Conservation (phyloP, 2,113 vertebrate genomes). For the Campylorhamphus procurvoides region DNA sequence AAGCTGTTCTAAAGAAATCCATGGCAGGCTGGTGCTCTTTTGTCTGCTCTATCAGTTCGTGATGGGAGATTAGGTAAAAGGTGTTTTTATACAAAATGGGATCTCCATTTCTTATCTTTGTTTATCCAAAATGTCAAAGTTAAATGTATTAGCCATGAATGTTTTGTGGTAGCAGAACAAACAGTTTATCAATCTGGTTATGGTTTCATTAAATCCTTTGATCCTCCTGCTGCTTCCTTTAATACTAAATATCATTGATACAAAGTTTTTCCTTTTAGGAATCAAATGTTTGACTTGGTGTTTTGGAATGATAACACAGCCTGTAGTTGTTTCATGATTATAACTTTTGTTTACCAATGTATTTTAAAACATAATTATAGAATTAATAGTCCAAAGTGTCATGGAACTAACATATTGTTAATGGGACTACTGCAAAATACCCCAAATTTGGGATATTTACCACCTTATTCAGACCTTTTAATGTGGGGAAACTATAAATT, state of each 20-base stretch:
- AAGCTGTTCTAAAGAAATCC: neutral
- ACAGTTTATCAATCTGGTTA: neutral
- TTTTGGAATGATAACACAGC: neutral
- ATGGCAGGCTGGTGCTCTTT: neutral
- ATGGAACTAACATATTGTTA: neutral
- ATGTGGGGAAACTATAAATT: neutral
- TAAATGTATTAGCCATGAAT: neutral
- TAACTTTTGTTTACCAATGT: conserved; percentile 50
- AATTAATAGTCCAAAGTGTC: conserved; percentile 32
- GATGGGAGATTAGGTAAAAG: neutral
- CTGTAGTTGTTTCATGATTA: conserved; percentile 19
- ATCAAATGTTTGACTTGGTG: neutral
- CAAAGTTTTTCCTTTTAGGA: neutral
- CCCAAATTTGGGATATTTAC: neutral
- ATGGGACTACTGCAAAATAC: neutral
- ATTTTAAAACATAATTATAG: conserved; percentile 29
- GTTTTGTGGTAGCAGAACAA: neutral
- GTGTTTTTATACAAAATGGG: neutral
- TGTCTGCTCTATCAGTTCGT: neutral
- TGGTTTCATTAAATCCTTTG: conserved; percentile 20
- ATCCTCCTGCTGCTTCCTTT: neutral
- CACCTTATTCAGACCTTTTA: neutral
- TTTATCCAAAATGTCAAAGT: conserved; percentile 27
- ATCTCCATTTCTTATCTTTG: neutral
- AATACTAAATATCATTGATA: neutral